Percentiles rank a stretch among this genome's conserved stretches.
phyloP scores from a whole-genome alignment of 2,113 vertebrate genomes.

The Oxyura jamaicensis region DNA sequence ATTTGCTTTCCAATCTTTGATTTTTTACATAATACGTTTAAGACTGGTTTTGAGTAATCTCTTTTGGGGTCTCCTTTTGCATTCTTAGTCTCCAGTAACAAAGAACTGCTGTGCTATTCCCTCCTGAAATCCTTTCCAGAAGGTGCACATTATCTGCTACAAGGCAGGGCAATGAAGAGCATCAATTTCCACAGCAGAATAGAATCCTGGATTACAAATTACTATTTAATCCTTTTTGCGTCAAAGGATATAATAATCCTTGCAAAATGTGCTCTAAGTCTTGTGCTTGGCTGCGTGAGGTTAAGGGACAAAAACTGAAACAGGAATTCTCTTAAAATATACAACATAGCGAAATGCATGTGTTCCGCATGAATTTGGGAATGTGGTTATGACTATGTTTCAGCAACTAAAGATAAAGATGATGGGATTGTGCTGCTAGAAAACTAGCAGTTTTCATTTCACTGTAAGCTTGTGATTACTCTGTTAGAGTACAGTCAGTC shows the following conservation, averaged over 20 bases:
- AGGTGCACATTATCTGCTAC: constrained; percentile 49
- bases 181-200: constrained; percentile 52
- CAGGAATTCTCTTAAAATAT: background rate
- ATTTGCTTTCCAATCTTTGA: constrained; percentile 29
- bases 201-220: constrained; percentile 68
- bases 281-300: constrained; percentile 32
- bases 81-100: constrained; percentile 13
- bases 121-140: constrained; percentile 59
- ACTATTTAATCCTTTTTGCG: constrained; percentile 69
- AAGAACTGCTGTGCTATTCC: background rate
- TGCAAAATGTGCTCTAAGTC: constrained; percentile 62
- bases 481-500: background rate
- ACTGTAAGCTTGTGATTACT: background rate
- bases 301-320: constrained; percentile 34
- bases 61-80: constrained; percentile 51
- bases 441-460: background rate
- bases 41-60: constrained; percentile 45
- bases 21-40: constrained; percentile 46
- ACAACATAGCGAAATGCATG: background rate
- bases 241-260: constrained; percentile 67
- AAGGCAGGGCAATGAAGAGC: constrained; percentile 30
- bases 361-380: background rate
- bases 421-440: background rate
- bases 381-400: background rate
- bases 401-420: constrained; percentile 13